A percentile compares a stretch with the other conserved stretches of the same genome.
Evolutionary conservation across 2,888 invertebrate genomes (phyloP).

Genomic region (Eurytoma californica): DNA sequence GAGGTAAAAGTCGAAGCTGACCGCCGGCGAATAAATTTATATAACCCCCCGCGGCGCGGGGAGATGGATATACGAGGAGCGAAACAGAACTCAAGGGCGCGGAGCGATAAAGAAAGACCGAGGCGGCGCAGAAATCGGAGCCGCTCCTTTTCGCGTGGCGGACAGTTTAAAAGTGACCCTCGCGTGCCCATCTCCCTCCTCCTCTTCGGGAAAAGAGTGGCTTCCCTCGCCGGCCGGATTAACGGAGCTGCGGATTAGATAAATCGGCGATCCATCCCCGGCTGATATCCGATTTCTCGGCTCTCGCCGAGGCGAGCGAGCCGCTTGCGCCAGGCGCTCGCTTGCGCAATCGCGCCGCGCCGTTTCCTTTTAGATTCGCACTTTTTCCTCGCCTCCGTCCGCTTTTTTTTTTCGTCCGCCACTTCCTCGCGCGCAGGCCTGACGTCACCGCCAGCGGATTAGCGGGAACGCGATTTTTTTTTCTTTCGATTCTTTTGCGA

Average conservation of each 20-base stretch:
- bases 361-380: too few species aligned
- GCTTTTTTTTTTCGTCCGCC: too few species aligned
- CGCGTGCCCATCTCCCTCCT: neutral
- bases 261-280: conserved; percentile 39
- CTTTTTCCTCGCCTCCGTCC: too few species aligned
- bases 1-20: neutral
- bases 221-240: conserved; percentile 2
- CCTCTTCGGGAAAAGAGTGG: neutral
- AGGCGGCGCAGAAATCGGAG: conserved; percentile 11
- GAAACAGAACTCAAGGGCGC: neutral
- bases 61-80: neutral
- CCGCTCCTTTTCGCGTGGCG: neutral
- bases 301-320: too few species aligned
- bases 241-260: conserved; percentile 51
- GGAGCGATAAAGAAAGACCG: conserved; percentile 9
- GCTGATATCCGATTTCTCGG: conserved; percentile 24
- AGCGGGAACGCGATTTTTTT: too few species aligned
- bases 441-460: too few species aligned
- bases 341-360: neutral
- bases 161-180: conserved; percentile 23
- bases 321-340: too few species aligned
- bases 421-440: too few species aligned
- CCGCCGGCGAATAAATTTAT: neutral
- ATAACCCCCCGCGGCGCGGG: neutral
- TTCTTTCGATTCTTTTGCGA: too few species aligned